Percentiles rank a stretch among this genome's conserved stretches.
Evolutionary conservation across 2,113 vertebrate genomes (phyloP).

Genomic region (Istiophorus platypterus): DNA sequence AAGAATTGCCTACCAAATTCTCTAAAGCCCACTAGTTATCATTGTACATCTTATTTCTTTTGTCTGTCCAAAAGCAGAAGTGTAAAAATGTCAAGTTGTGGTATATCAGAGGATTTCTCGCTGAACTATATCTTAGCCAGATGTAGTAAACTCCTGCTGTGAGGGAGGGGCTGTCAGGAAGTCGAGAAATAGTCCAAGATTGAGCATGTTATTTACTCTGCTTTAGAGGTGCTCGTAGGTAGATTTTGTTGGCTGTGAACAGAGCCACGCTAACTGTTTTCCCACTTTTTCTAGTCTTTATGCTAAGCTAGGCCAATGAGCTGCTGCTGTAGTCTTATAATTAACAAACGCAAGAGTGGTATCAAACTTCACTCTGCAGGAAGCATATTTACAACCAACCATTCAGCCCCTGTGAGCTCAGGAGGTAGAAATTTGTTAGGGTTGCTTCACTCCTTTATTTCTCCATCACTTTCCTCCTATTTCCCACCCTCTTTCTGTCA

Average conservation of each 20-base stretch:
- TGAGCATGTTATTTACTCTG: background rate
- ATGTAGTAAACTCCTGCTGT: too few species aligned
- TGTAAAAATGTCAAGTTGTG: too few species aligned
- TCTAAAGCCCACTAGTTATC: background rate
- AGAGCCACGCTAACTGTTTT: background rate
- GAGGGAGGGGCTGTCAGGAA: too few species aligned
- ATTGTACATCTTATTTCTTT: too few species aligned
- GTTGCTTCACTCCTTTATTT: constrained; percentile 6
- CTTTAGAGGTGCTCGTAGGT: background rate
- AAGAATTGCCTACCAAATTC: background rate
- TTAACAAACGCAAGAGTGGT: background rate
- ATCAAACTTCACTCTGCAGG: background rate
- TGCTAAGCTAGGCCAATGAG: too few species aligned
- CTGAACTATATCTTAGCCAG: too few species aligned
- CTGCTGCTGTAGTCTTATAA: background rate
- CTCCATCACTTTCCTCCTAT: background rate
- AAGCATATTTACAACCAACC: background rate
- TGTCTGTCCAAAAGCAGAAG: background rate
- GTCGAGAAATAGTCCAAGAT: background rate
- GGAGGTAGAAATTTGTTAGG: background rate
- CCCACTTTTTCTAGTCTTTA: background rate
- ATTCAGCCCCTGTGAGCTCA: background rate
- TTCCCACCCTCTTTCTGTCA: background rate
- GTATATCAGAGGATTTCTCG: background rate
- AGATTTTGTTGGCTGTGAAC: too few species aligned